phyloP scores from a whole-genome alignment of 2,888 invertebrate species.

The Drosophila longiperda region DNA sequence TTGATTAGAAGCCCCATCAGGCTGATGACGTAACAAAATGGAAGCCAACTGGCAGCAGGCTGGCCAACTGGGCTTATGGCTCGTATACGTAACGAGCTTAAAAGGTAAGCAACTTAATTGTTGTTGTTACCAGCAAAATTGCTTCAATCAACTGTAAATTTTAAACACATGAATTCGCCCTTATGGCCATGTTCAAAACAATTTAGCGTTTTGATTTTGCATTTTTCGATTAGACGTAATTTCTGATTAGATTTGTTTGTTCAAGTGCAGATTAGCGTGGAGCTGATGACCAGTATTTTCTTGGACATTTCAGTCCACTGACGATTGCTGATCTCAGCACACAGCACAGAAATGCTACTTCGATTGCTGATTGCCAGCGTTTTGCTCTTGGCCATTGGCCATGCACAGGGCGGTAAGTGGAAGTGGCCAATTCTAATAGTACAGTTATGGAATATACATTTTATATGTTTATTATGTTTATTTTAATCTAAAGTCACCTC shows the following conservation, averaged over 20 bases:
- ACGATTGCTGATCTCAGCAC: slow-evolving; percentile 41
- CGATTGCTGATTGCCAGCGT: slow-evolving; percentile 26
- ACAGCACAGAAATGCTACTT: slow-evolving; percentile 18
- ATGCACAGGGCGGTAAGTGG: slow-evolving; percentile 50
- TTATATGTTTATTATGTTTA: neutral
- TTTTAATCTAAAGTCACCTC: neutral
- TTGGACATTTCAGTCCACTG: slow-evolving; percentile 50
- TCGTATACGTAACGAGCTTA: slow-evolving; percentile 54
- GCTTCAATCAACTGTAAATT: neutral
- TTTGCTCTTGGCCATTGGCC: slow-evolving; percentile 25
- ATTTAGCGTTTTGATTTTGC: slow-evolving; percentile 55
- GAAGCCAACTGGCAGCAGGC: slow-evolving; percentile 9
- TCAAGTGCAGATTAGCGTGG: slow-evolving; percentile 20
- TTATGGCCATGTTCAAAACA: neutral
- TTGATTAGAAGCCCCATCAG: slow-evolving; percentile 58
- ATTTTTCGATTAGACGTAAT: slow-evolving; percentile 51
- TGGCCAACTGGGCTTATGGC: slow-evolving; percentile 2
- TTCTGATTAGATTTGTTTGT: slow-evolving; percentile 63
- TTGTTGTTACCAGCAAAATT: slow-evolving; percentile 10
- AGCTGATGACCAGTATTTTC: neutral
- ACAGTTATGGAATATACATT: neutral
- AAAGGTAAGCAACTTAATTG: neutral
- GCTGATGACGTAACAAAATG: slow-evolving; percentile 46
- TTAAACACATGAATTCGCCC: slow-evolving; percentile 30
- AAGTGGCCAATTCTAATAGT: neutral